Percentiles rank a stretch among this genome's conserved stretches.
phyloP scores from a whole-genome alignment of 2,113 vertebrate genomes.

The Lagopus muta region DNA sequence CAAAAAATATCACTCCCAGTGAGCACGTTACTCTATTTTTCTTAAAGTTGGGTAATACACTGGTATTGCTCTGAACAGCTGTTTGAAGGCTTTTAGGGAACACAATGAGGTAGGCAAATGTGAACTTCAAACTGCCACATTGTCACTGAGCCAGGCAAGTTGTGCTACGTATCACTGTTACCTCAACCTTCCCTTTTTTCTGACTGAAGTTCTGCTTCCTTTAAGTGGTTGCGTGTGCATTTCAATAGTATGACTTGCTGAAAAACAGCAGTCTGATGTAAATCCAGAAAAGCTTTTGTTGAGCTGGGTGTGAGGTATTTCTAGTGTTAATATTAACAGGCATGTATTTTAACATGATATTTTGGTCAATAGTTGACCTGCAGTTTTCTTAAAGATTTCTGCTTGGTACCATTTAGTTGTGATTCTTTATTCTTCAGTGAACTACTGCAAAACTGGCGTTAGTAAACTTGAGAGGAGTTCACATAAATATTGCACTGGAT shows the following conservation, averaged over 20 bases:
- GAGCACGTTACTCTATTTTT: background rate
- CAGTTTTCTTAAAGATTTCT: background rate
- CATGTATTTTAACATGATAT: background rate
- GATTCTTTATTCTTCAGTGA: background rate
- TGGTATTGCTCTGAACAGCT: background rate
- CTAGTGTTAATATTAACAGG: background rate
- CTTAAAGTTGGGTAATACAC: background rate
- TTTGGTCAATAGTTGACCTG: background rate
- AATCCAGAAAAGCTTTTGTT: background rate
- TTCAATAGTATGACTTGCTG: background rate
- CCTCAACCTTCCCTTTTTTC: background rate
- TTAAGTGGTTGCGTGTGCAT: background rate
- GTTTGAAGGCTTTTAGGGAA: background rate
- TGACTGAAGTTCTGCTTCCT: background rate
- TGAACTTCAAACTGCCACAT: background rate
- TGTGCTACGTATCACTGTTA: accelerated
- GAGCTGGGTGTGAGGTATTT: background rate
- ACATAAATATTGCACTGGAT: background rate
- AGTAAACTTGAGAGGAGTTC: background rate
- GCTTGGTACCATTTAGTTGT: background rate
- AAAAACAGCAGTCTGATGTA: background rate
- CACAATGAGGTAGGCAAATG: background rate
- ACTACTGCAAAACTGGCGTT: background rate
- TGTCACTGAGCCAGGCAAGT: background rate
- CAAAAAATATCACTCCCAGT: background rate